phyloP scores from a whole-genome alignment of 1,140 invertebrate genomes.

The Drosophila bocqueti region DNA sequence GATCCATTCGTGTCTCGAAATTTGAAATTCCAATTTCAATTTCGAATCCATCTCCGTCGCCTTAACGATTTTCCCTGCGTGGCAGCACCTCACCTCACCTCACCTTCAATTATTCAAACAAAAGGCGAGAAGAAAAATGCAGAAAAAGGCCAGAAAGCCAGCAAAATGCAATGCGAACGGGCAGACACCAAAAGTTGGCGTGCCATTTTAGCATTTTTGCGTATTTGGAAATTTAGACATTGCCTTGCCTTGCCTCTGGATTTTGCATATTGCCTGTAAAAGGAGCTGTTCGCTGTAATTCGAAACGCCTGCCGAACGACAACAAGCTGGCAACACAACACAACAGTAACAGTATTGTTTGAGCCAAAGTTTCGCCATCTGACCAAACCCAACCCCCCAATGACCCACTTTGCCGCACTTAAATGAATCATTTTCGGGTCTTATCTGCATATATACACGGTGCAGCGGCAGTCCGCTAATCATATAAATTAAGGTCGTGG shows the following conservation, averaged over 20 bases:
- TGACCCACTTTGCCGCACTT: constrained; percentile 39
- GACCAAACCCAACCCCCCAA: constrained; percentile 17
- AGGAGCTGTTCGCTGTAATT: constrained; percentile 68
- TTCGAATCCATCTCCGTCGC: constrained; percentile 16
- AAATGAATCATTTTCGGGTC: constrained; percentile 64
- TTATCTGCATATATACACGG: constrained; percentile 65
- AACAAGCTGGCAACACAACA: constrained; percentile 25
- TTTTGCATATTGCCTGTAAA: constrained; percentile 64
- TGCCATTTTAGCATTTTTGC: constrained; percentile 72
- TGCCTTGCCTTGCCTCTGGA: constrained; percentile 30
- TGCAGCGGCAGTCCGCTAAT: constrained; percentile 59
- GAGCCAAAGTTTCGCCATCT: constrained; percentile 46
- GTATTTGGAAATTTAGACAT: constrained; percentile 78
- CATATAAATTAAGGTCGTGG: constrained; percentile 78
- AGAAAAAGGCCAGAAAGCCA: constrained; percentile 12
- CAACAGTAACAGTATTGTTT: constrained; percentile 59
- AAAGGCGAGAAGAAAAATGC: constrained; percentile 3
- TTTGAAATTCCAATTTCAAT: constrained; percentile 45
- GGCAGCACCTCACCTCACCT: constrained; percentile 7
- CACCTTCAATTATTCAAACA: constrained; percentile 64
- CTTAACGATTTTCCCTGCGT: constrained; percentile 42
- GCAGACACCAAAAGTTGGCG: constrained; percentile 42
- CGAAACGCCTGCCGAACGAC: constrained; percentile 70
- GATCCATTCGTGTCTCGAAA: constrained; percentile 13
- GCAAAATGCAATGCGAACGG: constrained; percentile 23